Conservation (phyloP, 2,888 invertebrate genomes). For the Colostygia pectinataria region DNA sequence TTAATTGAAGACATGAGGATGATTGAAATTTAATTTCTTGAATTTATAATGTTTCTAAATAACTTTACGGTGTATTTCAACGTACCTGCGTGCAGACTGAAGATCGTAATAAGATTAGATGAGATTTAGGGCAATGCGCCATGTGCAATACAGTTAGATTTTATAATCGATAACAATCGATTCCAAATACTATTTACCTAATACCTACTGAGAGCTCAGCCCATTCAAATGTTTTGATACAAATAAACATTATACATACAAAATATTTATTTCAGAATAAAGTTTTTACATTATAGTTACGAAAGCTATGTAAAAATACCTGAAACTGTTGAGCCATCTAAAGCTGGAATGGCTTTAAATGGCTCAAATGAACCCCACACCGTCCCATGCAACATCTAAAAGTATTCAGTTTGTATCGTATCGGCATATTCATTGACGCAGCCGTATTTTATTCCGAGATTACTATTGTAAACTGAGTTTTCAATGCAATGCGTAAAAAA, state of each 20-base stretch:
- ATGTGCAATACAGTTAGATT: no score
- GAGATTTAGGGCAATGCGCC: no score
- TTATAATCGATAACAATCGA: no score
- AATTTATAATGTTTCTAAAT: constrained; percentile 34
- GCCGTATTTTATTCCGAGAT: constrained; percentile 52
- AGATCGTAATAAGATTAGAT: no score
- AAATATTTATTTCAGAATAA: no score
- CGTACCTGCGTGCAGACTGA: neutral
- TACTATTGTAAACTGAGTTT: constrained; percentile 65
- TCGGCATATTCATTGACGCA: constrained; percentile 47
- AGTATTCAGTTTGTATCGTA: constrained; percentile 41
- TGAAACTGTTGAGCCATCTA: no score
- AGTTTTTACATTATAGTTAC: no score
- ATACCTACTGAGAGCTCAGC: no score
- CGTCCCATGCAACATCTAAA: constrained; percentile 47
- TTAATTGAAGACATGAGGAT: constrained; percentile 63
- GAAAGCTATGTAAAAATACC: no score
- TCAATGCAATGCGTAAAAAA: constrained; percentile 46
- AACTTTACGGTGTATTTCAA: neutral
- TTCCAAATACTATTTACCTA: no score
- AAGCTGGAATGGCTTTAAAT: neutral
- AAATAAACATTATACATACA: no score
- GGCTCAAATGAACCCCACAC: constrained; percentile 28
- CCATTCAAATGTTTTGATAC: no score
- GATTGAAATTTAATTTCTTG: constrained; percentile 48